Evolutionary conservation across 2,113 vertebrate species (phyloP), one percentile per base, ranked within the genome.

Genomic region (Nematolebias whitei): DNA sequence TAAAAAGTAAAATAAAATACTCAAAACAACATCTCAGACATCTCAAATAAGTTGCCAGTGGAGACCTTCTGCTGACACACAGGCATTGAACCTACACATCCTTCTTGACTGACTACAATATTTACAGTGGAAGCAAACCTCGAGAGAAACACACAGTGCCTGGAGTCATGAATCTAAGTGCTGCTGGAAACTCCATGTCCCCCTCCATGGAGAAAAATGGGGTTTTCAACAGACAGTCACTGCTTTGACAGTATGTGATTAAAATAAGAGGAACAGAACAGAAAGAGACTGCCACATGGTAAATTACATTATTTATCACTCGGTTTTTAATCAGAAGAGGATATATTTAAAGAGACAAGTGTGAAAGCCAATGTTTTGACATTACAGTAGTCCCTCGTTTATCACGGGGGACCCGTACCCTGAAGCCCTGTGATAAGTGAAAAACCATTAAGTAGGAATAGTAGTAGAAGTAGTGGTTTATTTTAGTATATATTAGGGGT

Each of bases 121-220:
- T 83, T 63, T 63, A 86, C 68, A 88, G 74, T 88, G 88, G 77
- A 86, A 83, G 78, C 48, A 66, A 77, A 71, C 29, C 87, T 74
- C 82, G 53, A 50, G 81, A 79, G 85, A 52, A 71, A 23, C 35
- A 6, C 3, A 29, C 26, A 49, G 68, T 76, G 84, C 81, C 79
- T 63, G 70, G 63, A 87, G 88, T 84, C 81, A 83, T 86, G 72
- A 82, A 78, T 87, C 63, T 82, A 85, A 89, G 86, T 82, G 82
- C 82, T 78, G 71, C 76, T 68, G 84, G 84, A 88, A 83, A 81
- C 69, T 74, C 61, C 65, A 73, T 74, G 61, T 48, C 64, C 35
- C 55, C 41, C 50, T 6, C 14, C 52, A 38, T 13, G 23, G 2
- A 38, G 52, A n/a, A 12, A 19, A 20, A 20, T 20, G 9, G 69